Base-by-base conservation (phyloP, 1,140 invertebrate species). In the Spodoptera frugiperda region DNA sequence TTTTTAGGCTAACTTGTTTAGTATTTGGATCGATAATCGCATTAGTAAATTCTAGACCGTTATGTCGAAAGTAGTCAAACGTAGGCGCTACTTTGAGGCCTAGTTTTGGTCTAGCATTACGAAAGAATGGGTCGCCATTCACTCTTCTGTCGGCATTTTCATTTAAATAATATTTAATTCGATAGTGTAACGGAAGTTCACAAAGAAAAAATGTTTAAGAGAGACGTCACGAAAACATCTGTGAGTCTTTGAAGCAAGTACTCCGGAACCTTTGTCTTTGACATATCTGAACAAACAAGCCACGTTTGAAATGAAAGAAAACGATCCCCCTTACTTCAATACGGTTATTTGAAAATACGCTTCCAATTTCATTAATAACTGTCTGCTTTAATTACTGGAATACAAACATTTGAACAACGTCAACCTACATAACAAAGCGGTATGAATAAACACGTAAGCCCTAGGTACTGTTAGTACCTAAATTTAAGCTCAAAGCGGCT, bases 1-100 rank as follows among this genome's bases (percentile, higher is more conserved):
- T 51, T 80, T 76, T 76, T 15, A 74, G 44, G 51, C 51, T 54
- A 55, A 17, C 12, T 33, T 12, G 53, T 57, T 57, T 46, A 72
- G 67, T 54, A 33, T 70, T 70, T 70, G 15, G 30, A 70, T 55
- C 30, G 49, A 53, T 70, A 70, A 44, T 70, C n/a, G 67, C 15
- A 54, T 44, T 54, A 17, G 15, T n/a, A 25, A 54, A 39, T 14
- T 19, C 12, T 63, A 46, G 46, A 67, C 19, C 63, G 63, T 67
- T 70, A 54, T 30, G 15, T 39, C 11, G 21, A 39, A 54, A 30
- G 67, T 48, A 30, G 49, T 44, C 59, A 17, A 49, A 65, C 8
- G 12, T 14, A 65, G 63, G 19, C 15, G 17, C 9, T 55, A 19
- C 9, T 46, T 71, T 17, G 53, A 55, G 53, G 17, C 48, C 63